Percentiles rank a stretch among this genome's conserved stretches.
Evolutionary conservation across 2,888 invertebrate genomes (phyloP).

Genomic region (Pharmacophagus antenor): DNA sequence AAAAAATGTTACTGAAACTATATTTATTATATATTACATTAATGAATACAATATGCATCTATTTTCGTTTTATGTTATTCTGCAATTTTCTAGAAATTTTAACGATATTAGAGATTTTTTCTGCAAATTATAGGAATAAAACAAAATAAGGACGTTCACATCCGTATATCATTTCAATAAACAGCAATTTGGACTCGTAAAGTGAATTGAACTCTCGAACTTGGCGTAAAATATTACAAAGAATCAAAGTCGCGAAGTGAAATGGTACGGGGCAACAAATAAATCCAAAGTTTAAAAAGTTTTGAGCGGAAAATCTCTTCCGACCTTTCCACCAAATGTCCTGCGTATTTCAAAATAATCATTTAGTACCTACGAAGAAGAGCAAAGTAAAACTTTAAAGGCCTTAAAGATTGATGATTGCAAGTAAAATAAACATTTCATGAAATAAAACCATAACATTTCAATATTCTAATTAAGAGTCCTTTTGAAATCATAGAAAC

Average conservation of each 20-base stretch:
- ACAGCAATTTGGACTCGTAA: conserved; percentile 5
- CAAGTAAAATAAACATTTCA: conserved; percentile 30
- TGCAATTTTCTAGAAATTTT: neutral
- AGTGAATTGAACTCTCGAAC: conserved; percentile 19
- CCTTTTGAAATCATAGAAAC: conserved; percentile 23
- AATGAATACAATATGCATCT: neutral
- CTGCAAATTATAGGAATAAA: too few species aligned
- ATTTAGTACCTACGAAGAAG: conserved; percentile 35
- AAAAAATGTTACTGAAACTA: too few species aligned
- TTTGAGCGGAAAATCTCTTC: conserved; percentile 44
- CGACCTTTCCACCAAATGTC: conserved; percentile 36
- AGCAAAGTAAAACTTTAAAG: conserved; percentile 34
- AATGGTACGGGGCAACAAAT: conserved; percentile 47
- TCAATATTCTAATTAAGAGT: conserved; percentile 28
- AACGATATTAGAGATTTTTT: too few species aligned
- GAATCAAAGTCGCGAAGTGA: conserved; percentile 28
- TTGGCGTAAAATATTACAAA: conserved; percentile 26
- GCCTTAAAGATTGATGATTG: conserved; percentile 35
- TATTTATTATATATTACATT: too few species aligned
- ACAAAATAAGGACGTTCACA: too few species aligned
- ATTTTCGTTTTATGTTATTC: neutral
- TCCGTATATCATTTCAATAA: conserved; percentile 10
- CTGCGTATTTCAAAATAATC: conserved; percentile 41
- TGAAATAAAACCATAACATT: conserved; percentile 14
- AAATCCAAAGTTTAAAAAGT: conserved; percentile 53